These are phyloP conservation scores for Sylvietta virens DNA, from an alignment of 2,113 vertebrate species.

Conservation along the genomic window DNA sequence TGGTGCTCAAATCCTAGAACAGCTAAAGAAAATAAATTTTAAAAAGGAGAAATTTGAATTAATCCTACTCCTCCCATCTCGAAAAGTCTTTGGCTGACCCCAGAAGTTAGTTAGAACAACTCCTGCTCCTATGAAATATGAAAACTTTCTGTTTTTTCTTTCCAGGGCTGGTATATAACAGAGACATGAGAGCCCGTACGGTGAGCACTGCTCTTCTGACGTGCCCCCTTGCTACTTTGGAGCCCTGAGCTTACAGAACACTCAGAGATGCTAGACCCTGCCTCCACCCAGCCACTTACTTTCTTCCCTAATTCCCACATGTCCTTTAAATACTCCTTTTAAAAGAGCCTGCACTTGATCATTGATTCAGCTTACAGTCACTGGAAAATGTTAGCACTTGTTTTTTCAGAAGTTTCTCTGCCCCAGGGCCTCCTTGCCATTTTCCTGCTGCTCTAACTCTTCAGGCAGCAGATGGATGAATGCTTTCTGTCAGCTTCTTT, in stretches of 20 bases:
- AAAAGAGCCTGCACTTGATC: neutral
- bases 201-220: slow-evolving; percentile 25
- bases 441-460: neutral
- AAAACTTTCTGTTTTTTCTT: neutral
- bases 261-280: neutral
- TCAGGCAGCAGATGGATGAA: neutral
- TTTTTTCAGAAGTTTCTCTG: neutral
- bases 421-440: neutral
- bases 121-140: neutral
- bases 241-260: neutral
- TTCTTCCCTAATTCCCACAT: neutral
- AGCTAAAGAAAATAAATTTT: neutral
- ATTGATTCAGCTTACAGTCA: neutral
- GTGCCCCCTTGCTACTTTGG: neutral
- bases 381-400: slow-evolving; percentile 27
- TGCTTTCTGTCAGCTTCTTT: neutral
- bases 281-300: neutral
- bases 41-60: neutral
- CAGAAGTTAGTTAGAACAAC: neutral
- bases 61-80: neutral
- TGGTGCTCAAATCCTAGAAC: neutral
- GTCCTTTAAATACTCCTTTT: slow-evolving; percentile 10
- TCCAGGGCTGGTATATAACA: slow-evolving; percentile 70
- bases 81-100: neutral
- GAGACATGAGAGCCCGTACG: slow-evolving; percentile 49